phyloP scores from a whole-genome alignment of 2,113 vertebrate genomes.

The Saguinus imperator region DNA sequence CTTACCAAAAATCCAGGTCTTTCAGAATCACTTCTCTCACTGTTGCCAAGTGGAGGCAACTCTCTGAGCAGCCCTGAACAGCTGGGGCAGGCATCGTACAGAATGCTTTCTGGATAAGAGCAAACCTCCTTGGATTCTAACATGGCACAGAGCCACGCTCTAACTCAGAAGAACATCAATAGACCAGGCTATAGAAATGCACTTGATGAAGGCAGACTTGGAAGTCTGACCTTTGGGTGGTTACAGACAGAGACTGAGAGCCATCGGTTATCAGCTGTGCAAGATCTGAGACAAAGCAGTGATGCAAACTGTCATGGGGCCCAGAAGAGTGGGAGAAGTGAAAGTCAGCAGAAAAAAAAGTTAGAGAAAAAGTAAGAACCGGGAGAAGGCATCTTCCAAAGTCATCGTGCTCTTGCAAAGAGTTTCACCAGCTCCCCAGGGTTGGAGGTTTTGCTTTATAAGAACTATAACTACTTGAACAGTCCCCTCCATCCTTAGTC shows the following conservation, averaged over 20 bases:
- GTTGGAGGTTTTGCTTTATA: background rate
- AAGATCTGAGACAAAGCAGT: conserved; percentile 5
- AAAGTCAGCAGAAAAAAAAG: background rate
- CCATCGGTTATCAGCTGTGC: background rate
- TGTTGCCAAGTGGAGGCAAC: background rate
- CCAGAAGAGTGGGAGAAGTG: background rate
- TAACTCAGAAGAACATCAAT: conserved; percentile 7
- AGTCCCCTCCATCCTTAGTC: background rate
- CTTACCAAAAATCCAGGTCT: background rate
- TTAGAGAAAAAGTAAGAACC: background rate
- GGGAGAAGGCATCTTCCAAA: background rate
- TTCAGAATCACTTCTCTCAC: background rate
- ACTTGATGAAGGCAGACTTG: background rate
- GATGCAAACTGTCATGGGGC: background rate
- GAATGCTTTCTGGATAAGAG: background rate
- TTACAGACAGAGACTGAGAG: background rate
- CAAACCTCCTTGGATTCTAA: conserved; percentile 10
- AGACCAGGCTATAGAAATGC: background rate
- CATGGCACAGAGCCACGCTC: background rate
- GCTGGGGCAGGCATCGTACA: background rate
- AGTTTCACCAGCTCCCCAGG: background rate
- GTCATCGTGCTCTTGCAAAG: background rate
- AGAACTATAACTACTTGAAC: background rate
- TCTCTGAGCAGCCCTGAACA: background rate
- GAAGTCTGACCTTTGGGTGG: conserved; percentile 39